phyloP scores from a whole-genome alignment of 2,113 vertebrate species.

The Seriola aureovittata region DNA sequence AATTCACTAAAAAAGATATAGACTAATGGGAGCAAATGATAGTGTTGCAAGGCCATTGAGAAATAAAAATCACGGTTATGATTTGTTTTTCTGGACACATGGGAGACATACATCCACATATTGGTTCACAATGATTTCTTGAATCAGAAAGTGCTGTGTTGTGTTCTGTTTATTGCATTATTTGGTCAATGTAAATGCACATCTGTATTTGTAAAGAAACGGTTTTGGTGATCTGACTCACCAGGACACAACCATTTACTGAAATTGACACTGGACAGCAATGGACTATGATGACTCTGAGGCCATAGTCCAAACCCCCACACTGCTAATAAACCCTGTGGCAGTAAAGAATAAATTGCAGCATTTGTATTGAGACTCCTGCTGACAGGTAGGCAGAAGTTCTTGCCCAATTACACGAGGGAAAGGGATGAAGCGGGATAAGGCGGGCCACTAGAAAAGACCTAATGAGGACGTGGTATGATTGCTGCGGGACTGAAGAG shows the following conservation, averaged over 20 bases:
- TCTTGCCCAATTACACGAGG: constrained; percentile 65
- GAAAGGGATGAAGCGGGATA: constrained; percentile 52
- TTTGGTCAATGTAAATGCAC: background rate
- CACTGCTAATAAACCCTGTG: constrained; percentile 33
- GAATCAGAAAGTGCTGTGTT: background rate
- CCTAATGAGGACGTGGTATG: constrained; percentile 70
- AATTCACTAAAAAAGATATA: background rate
- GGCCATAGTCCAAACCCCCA: constrained; percentile 39
- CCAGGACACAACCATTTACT: constrained; percentile 28
- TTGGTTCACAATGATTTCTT: background rate
- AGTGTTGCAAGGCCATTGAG: background rate
- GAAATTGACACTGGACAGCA: constrained; percentile 25
- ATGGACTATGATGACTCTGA: constrained; percentile 11
- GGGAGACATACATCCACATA: background rate
- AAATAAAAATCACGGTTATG: background rate
- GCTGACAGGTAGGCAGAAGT: constrained; percentile 61
- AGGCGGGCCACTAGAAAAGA: constrained; percentile 52
- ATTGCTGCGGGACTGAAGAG: constrained; percentile 58
- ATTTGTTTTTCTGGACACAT: background rate
- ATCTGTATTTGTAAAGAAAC: background rate
- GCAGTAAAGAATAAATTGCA: constrained; percentile 39
- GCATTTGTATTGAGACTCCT: constrained; percentile 44
- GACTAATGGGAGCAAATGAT: background rate
- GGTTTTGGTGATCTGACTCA: constrained; percentile 19
- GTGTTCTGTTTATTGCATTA: background rate